Evolutionary conservation across 1,140 invertebrate species (phyloP).

Genomic region (Aporrectodea caliginosa): DNA sequence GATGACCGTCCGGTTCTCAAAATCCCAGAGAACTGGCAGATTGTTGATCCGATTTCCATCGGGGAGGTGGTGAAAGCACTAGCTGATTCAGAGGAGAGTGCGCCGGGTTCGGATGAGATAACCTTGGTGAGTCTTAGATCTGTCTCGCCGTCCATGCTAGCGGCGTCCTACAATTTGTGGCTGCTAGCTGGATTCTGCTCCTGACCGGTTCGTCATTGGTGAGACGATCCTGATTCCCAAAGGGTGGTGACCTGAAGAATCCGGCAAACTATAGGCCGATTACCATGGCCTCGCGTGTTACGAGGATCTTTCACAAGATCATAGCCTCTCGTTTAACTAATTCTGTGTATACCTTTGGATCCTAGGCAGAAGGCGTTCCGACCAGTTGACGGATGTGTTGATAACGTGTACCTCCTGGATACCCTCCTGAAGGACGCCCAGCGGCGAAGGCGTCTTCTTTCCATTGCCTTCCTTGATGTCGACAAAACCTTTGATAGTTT

Average conservation of each 20-base stretch:
- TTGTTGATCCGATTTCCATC: background rate
- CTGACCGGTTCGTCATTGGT: background rate
- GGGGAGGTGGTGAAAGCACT: background rate
- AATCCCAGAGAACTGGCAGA: background rate
- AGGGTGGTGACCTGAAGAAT: background rate
- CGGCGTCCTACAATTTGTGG: background rate
- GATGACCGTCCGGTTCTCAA: background rate
- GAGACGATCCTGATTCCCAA: no score
- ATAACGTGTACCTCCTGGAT: no score
- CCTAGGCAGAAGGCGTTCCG: no score
- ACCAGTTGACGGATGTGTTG: no score
- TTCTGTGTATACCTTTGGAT: background rate
- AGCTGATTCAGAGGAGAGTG: background rate
- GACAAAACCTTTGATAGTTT: slow-evolving; percentile 1
- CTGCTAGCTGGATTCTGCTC: background rate
- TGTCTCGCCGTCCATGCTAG: background rate
- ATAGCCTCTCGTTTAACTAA: background rate
- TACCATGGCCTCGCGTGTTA: slow-evolving; percentile 58
- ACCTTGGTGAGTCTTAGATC: background rate
- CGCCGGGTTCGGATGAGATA: background rate
- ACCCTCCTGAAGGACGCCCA: background rate
- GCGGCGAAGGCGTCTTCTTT: background rate
- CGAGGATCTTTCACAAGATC: no score
- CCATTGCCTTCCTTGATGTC: background rate
- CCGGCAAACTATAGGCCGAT: background rate